Base-by-base conservation (phyloP, 1,140 invertebrate genomes). In the Drosophila pallidifrons region DNA sequence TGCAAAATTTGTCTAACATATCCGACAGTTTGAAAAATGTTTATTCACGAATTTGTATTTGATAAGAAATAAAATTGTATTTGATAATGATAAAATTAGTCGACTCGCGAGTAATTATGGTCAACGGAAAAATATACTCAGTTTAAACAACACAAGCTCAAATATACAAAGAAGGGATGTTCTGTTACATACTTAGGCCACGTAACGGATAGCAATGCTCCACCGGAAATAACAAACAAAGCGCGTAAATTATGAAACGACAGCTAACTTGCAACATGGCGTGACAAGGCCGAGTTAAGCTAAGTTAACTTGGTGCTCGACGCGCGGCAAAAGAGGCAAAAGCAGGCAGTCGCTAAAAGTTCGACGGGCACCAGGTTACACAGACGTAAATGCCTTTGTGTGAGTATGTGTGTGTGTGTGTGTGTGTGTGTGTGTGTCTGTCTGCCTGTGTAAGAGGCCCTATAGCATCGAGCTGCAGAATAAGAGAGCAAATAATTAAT, bases 231-330 rank as follows among this genome's bases (percentile, higher is more conserved):
- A 80, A 80, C 76, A 82, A 87, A 87, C 83, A 88, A 88, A 83
- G 77, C 83, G 80, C 80, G 82, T 87, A 87, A 87, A 87, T 87
- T 87, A 87, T 88, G 83, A 88, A 87, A 88, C 80, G 82, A 82
- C 80, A 87, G 80, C 73, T 88, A 75, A 83, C 80, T 83, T 83
- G 83, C 73, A 71, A 76, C 66, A 82, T 87, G 73, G 82, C 82
- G 82, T 87, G 82, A 88, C 82, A 83, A 51, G 77, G 49, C 66
- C 61, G 66, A 82, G 80, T 85, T 86, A 71, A 45, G 65, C 41
- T 16, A 10, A 41, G 77, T 76, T 73, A 75, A 77, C 77, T 46
- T 77, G 43, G 61, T 43, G 30, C 3, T 43, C 5, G 43, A 61
- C 49, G 30, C 3, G 35, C 5, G 11, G 16, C 25, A 1, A 13